Conservation (phyloP, 2,113 vertebrate genomes). For the Nestor notabilis region DNA sequence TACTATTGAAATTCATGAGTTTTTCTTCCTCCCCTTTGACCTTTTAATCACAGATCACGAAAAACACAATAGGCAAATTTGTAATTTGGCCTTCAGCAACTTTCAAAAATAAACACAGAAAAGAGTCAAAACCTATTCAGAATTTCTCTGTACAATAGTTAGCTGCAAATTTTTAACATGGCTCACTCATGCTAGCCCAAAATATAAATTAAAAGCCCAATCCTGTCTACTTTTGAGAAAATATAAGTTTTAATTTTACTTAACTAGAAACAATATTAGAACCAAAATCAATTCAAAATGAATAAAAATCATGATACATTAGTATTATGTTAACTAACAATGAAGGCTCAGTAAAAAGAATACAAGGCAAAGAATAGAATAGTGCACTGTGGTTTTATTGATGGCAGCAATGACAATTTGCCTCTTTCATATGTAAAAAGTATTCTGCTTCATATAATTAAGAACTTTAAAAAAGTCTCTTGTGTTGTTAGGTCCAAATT, state of each 20-base stretch:
- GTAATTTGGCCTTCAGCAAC: conserved; percentile 5
- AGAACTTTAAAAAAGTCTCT: conserved; percentile 65
- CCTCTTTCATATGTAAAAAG: conserved; percentile 71
- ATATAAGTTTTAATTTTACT: background rate
- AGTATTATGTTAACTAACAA: background rate
- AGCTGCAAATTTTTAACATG: background rate
- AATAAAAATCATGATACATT: conserved; percentile 18
- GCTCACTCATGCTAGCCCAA: background rate
- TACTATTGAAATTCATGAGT: background rate
- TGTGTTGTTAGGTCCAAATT: conserved; percentile 26
- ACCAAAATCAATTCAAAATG: background rate
- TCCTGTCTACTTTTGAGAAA: background rate
- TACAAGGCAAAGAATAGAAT: conserved; percentile 63
- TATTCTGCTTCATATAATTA: conserved; percentile 63
- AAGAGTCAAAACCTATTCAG: background rate
- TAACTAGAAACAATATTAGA: background rate
- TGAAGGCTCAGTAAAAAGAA: conserved; percentile 54
- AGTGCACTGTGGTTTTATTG: conserved; percentile 72
- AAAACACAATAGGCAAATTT: background rate
- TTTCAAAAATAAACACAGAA: conserved; percentile 39
- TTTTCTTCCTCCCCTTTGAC: background rate
- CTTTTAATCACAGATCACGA: background rate
- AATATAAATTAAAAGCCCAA: background rate
- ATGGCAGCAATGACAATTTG: conserved; percentile 66
- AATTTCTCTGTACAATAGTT: background rate